Base-by-base conservation (phyloP, 2,797 vertebrate genomes). In the Kryptolebias ocellatus region DNA sequence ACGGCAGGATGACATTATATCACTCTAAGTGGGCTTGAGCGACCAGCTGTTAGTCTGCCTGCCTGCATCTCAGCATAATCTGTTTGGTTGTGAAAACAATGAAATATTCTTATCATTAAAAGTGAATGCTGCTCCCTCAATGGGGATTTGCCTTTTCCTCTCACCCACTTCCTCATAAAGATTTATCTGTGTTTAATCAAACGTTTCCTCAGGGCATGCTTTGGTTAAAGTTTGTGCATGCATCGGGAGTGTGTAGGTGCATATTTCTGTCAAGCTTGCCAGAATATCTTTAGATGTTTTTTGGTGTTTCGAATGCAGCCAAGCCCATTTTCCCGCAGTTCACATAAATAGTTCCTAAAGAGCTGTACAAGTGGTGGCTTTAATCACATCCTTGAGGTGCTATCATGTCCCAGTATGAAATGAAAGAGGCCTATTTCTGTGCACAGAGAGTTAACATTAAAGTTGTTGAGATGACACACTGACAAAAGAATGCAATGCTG, bases 71-170 rank as follows among this genome's bases (percentile, higher is more conserved):
- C 58, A 27, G 45, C 66, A 63, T 72, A 77, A 80, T 83, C 81
- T 77, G 82, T 80, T 87, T 81, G 84, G 76, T 70, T 79, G 54
- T 60, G 82, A 78, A 88, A 87, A 88, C 85, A 89, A 87, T 90
- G 69, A 82, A 82, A 85, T 71, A 69, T 83, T 80, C 55, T 78
- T 70, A 67, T 79, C 73, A 83, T 78, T 69, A 88, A 81, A 84
- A 79, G 53, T 10, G 15, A 78, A 59, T 39, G 53, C 75, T 68
- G 59, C 50, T 70, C 58, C 62, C 39, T 64, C 5, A n/a, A 64
- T 47, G 17, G 39, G 34, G 60, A 55, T 15, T 45, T 47, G 34
- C 64, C 39, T 68, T 62, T 64, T 72, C 24, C 53, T 49, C 29
- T 73, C 67, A 68, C 50, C 73, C 31, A 52, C 71, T 74, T 69